Evolutionary conservation across 2,888 invertebrate species (phyloP), one percentile per base, ranked within the genome.

Genomic region (Orthosia incerta): DNA sequence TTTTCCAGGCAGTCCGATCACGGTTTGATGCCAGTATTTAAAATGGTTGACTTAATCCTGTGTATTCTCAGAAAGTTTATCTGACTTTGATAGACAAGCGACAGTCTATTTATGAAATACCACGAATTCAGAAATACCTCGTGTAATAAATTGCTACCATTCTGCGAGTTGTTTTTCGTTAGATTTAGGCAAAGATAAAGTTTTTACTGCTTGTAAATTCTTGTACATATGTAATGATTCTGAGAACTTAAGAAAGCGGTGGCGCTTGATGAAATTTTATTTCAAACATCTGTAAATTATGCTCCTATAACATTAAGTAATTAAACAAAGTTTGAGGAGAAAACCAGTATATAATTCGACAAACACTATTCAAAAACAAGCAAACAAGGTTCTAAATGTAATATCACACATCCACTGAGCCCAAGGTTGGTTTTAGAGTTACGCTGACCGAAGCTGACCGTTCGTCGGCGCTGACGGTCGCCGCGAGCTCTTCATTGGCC

Each of bases 31-130:
- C 20, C 23, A 5, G 50, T 46, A 11, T 20, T 51, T 71, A 20
- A 31, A 16, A 51, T 46, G n/a, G 26, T 45, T 23, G 45, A 48
- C 18, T 46, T 11, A 26, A 78, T 16, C 50, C 48, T 26, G 50
- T 31, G 26, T 55, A 74, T 26, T 69, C 48, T 69, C 63, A 45
- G 31, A n/a, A 39, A 16, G 4, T 9, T 50, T 46, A 45, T 12
- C 39, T 16, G 50, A 61, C 46, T 12, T 61, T 65, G 50, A 65
- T 65, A 15, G 60, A 61, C 55, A 60, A 26, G 39, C 46, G 56
- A 31, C 15, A 56, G 23, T 46, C 2, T 46, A 55, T 55, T 64
- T 62, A 23, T 7, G 3, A 39, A 57, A 57, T 9, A 5, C 2
- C 31, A 4, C 57, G 12, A 5, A 55, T 31, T n/a, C 4, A 9